Evolutionary conservation across 1,140 invertebrate genomes (phyloP), one percentile per base, ranked within the genome.

Genomic region (Stegodyphus dumicola): DNA sequence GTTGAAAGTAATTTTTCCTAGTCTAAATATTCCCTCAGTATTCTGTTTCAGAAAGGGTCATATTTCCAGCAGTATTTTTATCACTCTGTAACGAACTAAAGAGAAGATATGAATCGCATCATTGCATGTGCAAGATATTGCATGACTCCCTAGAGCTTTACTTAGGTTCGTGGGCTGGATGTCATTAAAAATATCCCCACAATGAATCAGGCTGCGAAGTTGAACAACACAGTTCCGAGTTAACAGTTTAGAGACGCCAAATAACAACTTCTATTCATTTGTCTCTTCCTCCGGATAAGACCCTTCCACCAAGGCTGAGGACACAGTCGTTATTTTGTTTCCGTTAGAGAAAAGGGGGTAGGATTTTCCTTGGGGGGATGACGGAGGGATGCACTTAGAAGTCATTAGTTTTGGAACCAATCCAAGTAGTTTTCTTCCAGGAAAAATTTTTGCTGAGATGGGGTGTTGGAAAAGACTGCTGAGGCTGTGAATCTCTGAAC

Each of bases 181-280:
- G 56, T 11, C 15, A 60, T 60, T 60, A 60, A 52, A 83, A 83
- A 83, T 71, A 49, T 83, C 70, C 70, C 60, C 75, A 67, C 60
- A 83, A 83, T 83, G 80, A 64, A 83, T 75, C 51, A 74, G 78
- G 15, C 33, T 33, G 17, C 67, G 69, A 67, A 83, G 71, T 83
- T 75, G 80, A 83, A 83, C 73, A 74, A 83, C 80, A 75, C 70
- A 83, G 70, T 83, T 83, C 80, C 80, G 80, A 83, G 80, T 83
- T 83, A 83, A 83, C 80, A 83, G 70, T 75, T 83, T 83, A 75
- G 80, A 83, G 80, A 83, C 80, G 80, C 80, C 80, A 83, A 83
- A 83, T 75, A 83, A 83, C 80, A 83, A 74, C 80, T 75, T 53
- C 71, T 75, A 83, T 83, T 83, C 80, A 83, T 83, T 83, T 83